Conservation (phyloP, 2,113 vertebrate genomes). For the Ameiurus melas region DNA sequence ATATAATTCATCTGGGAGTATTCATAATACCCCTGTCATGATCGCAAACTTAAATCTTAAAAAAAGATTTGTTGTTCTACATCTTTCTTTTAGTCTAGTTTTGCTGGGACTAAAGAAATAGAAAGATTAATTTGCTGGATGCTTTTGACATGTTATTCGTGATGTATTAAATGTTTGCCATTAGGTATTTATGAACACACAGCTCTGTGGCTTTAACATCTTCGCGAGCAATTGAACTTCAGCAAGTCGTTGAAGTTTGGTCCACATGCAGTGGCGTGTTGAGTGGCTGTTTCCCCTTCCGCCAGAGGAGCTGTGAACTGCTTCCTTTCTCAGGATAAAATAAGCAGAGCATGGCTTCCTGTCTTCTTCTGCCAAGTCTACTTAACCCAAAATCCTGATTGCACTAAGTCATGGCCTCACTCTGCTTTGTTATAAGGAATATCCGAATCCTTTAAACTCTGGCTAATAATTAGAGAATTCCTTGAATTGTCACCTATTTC, state of each 20-base stretch:
- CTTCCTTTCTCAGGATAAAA: not conserved
- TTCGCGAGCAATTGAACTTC: not conserved
- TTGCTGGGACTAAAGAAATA: not conserved
- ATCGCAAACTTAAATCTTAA: not conserved
- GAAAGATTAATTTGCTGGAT: not conserved
- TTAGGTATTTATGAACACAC: not conserved
- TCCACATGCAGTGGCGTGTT: not conserved
- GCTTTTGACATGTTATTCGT: not conserved
- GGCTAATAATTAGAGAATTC: not conserved
- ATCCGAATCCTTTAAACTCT: not conserved
- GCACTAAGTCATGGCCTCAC: not conserved
- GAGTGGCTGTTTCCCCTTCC: conserved; percentile 1
- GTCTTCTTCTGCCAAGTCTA: not conserved
- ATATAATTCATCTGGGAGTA: not conserved
- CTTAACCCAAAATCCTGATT: not conserved
- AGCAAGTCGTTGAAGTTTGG: not conserved
- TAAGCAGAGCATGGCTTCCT: conserved; percentile 7
- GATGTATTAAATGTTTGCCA: not conserved
- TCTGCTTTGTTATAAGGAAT: not conserved
- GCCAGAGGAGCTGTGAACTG: not conserved
- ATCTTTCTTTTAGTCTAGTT: not conserved
- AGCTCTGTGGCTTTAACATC: not conserved
- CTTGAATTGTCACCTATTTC: not conserved
- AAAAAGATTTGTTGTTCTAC: not conserved
- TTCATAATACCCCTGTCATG: not conserved